Conservation (phyloP, 1,140 invertebrate genomes). For the Yoshiicerus persimilis region DNA sequence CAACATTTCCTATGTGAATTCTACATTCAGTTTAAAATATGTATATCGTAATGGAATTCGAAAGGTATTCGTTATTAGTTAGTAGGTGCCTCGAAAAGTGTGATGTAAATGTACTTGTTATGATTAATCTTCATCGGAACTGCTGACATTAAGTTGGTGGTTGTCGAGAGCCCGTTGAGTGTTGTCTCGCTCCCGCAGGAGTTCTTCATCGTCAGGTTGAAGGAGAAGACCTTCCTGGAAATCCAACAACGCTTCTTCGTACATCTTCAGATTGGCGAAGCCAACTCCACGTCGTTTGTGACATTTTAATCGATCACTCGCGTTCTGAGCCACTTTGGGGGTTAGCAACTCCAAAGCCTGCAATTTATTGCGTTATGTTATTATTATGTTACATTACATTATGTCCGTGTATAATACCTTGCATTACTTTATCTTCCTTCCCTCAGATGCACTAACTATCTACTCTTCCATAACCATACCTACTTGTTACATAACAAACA, state of each 20-base stretch:
- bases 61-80: no score
- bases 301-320: slow-evolving; percentile 67
- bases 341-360: slow-evolving; percentile 71
- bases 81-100: not conserved
- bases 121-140: slow-evolving; percentile 33
- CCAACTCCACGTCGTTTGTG: slow-evolving; percentile 70
- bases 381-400: not conserved
- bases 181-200: not conserved
- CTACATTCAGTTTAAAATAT: no score
- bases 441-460: not conserved
- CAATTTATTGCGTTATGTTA: slow-evolving; percentile 47
- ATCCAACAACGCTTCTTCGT: slow-evolving; percentile 71
- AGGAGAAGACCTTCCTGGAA: slow-evolving; percentile 70
- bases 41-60: no score
- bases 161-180: not conserved
- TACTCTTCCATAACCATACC: not conserved
- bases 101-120: not conserved
- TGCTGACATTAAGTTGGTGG: not conserved
- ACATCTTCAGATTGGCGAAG: slow-evolving; percentile 68
- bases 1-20: no score
- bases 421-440: not conserved
- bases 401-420: not conserved
- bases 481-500: not conserved
- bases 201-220: slow-evolving; percentile 53
- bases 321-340: slow-evolving; percentile 70